Evolutionary conservation across 92 coral and sea anemone species (phyloP).

Genomic region (Parazoanthus atlanticus): DNA sequence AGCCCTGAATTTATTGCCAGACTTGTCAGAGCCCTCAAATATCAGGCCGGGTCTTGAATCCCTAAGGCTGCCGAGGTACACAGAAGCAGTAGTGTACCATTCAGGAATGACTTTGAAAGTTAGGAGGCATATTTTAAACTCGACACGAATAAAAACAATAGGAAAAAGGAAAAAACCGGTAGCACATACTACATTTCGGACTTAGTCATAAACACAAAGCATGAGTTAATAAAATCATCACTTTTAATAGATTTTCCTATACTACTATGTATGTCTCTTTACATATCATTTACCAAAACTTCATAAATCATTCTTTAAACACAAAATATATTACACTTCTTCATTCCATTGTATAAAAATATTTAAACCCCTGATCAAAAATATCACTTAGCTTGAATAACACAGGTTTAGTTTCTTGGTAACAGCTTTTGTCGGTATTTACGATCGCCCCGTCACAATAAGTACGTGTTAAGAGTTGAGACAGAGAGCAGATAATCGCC

Average conservation of each 20-base stretch:
- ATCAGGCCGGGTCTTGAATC: too few relatives aligned
- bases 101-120: too few relatives aligned
- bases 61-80: too few relatives aligned
- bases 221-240: neutral
- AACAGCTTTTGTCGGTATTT: neutral
- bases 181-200: too few relatives aligned
- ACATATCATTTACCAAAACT: conserved; percentile 17
- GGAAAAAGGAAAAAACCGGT: too few relatives aligned
- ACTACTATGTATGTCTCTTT: neutral
- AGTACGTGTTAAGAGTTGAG: neutral
- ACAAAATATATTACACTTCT: conserved; percentile 41
- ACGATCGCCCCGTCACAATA: neutral
- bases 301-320: conserved; percentile 29
- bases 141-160: too few relatives aligned
- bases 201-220: neutral
- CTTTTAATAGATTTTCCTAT: conserved; percentile 10
- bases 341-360: conserved; percentile 35
- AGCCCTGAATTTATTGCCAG: too few relatives aligned
- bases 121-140: too few relatives aligned
- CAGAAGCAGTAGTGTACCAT: too few relatives aligned
- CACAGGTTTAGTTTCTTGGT: neutral
- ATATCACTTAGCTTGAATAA: neutral
- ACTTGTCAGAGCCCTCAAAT: too few relatives aligned
- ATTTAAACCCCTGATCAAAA: conserved; percentile 22
- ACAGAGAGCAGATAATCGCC: neutral